A percentile compares a stretch with the other conserved stretches of the same genome.
Evolutionary conservation across 2,797 vertebrate genomes (phyloP).

Genomic region (Sebastes kiyomatsui): DNA sequence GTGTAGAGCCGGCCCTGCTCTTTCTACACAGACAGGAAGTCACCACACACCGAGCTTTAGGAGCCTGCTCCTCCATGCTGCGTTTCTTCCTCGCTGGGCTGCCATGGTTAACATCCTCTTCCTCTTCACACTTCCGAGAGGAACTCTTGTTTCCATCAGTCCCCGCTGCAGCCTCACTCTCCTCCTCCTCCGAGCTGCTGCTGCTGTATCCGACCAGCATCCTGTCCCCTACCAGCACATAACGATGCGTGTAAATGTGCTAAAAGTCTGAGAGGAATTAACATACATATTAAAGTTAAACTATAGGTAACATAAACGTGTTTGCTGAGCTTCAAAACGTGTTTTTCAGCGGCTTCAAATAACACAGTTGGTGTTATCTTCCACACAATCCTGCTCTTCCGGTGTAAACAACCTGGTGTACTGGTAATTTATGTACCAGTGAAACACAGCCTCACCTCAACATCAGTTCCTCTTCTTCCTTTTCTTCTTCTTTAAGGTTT

Average conservation of each 20-base stretch:
- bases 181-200: constrained; percentile 84
- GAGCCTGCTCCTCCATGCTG: constrained; percentile 42
- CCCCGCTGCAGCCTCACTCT: constrained; percentile 27
- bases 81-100: constrained; percentile 60
- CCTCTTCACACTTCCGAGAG: constrained; percentile 1
- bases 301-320: fast-evolving
- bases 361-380: background rate
- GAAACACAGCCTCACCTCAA: constrained; percentile 27
- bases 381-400: constrained; percentile 2
- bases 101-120: background rate
- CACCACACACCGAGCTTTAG: constrained; percentile 58
- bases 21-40: background rate
- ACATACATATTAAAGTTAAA: background rate
- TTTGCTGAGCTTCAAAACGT: too few relatives aligned
- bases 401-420: constrained; percentile 61
- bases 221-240: background rate
- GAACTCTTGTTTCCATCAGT: background rate
- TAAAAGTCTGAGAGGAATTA: fast-evolving
- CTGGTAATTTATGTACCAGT: constrained; percentile 1
- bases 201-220: constrained; percentile 86
- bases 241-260: background rate
- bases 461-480: constrained; percentile 12
- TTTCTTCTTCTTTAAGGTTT: too few relatives aligned
- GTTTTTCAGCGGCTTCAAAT: background rate
- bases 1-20: too few relatives aligned